Conservation (phyloP, 2,888 invertebrate genomes). For the Listrodromus nycthemerus region DNA sequence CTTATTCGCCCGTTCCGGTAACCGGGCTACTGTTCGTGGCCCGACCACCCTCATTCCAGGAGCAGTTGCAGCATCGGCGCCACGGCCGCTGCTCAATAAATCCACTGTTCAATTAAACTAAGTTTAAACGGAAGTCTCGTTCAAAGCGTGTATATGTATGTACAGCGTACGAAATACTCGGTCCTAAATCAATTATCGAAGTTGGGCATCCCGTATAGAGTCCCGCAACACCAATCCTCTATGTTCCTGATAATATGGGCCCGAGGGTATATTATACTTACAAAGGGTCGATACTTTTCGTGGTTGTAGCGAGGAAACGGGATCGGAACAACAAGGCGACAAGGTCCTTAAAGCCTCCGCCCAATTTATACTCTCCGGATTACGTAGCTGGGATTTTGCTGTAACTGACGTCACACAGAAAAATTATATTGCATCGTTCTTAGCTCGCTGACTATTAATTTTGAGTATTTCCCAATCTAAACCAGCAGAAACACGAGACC, state of each 20-base stretch:
- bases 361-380: neutral
- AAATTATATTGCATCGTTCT: neutral
- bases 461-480: neutral
- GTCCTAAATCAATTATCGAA: conserved; percentile 82
- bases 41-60: conserved; percentile 38
- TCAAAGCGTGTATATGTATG: conserved; percentile 78
- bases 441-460: neutral
- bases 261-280: conserved; percentile 23
- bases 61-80: neutral
- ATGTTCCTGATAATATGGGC: neutral
- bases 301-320: neutral
- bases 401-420: neutral
- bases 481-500: neutral
- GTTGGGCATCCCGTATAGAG: conserved; percentile 67
- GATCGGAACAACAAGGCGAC: conserved; percentile 1
- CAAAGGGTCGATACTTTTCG: neutral
- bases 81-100: conserved; percentile 79
- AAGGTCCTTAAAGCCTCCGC: neutral
- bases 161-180: conserved; percentile 79
- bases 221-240: conserved; percentile 14
- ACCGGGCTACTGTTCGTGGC: conserved; percentile 25
- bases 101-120: conserved; percentile 83
- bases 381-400: neutral
- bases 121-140: conserved; percentile 80
- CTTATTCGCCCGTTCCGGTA: conserved; percentile 42